phyloP scores from a whole-genome alignment of 1,140 invertebrate species.

The Melanaphis sacchari region DNA sequence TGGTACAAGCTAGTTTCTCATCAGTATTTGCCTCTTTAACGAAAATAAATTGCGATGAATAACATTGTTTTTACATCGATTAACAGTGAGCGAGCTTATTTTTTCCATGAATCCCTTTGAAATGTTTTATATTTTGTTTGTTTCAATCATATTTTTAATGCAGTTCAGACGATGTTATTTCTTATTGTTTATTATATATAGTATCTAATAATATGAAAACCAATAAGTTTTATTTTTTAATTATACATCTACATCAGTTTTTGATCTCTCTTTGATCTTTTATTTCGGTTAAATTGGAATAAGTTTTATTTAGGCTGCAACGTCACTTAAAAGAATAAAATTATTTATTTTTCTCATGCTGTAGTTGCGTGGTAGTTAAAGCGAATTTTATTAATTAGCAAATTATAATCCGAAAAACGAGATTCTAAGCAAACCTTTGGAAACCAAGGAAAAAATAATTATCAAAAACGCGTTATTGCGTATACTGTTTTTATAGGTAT shows the following conservation, averaged over 20 bases:
- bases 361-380: neutral
- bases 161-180: neutral
- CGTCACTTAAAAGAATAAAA: neutral
- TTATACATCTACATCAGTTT: neutral
- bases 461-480: neutral
- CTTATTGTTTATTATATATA: neutral
- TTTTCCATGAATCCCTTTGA: neutral
- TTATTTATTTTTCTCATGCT: neutral
- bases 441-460: neutral
- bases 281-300: neutral
- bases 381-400: neutral
- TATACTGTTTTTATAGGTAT: neutral
- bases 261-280: neutral
- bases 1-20: neutral
- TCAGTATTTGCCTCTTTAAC: neutral
- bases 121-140: neutral
- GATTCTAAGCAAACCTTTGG: neutral
- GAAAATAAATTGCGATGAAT: neutral
- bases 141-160: neutral
- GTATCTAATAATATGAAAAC: neutral
- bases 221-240: slow-evolving; percentile 9
- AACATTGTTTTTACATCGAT: neutral
- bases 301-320: neutral
- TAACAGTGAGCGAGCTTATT: neutral
- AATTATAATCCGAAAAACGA: neutral